A percentile compares a stretch with the other conserved stretches of the same genome.
Evolutionary conservation across 2,888 invertebrate genomes (phyloP).

Genomic region (Zootermopsis nevadensis): DNA sequence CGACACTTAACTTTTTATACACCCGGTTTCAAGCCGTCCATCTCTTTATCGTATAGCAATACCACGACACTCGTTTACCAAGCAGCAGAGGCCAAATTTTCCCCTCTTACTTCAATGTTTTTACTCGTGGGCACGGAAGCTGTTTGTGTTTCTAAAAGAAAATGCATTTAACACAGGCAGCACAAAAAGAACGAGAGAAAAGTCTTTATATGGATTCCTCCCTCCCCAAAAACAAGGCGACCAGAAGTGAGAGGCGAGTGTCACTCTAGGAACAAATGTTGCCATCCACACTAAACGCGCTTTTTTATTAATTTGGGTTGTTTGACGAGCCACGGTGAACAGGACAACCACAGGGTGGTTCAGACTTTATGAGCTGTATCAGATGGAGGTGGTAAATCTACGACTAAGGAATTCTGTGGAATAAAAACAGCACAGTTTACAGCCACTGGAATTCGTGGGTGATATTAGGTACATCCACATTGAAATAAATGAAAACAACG

Average conservation of each 20-base stretch:
- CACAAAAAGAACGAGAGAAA: background rate
- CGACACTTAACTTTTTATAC: background rate
- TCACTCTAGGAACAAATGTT: background rate
- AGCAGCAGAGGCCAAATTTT: conserved; percentile 1
- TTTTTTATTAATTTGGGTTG: background rate
- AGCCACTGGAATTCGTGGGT: background rate
- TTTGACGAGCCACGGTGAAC: background rate
- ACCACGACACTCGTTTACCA: background rate
- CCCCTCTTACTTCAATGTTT: background rate
- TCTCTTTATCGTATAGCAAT: background rate
- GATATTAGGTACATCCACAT: background rate
- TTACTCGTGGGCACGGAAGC: conserved; percentile 1
- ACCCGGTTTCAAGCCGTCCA: background rate
- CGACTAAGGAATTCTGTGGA: background rate
- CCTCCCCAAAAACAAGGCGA: conserved; percentile 9
- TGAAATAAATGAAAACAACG: no score
- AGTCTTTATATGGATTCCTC: background rate
- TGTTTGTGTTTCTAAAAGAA: conserved; percentile 32
- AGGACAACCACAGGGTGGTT: background rate
- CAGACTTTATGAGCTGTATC: background rate
- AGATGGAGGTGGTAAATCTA: background rate
- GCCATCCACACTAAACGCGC: background rate
- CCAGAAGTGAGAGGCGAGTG: background rate
- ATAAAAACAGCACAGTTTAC: background rate
- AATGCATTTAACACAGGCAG: conserved; percentile 29